A percentile compares a stretch with the other conserved stretches of the same genome.
Evolutionary conservation across 2,888 invertebrate genomes (phyloP).

Genomic region (Xylocampa areola): DNA sequence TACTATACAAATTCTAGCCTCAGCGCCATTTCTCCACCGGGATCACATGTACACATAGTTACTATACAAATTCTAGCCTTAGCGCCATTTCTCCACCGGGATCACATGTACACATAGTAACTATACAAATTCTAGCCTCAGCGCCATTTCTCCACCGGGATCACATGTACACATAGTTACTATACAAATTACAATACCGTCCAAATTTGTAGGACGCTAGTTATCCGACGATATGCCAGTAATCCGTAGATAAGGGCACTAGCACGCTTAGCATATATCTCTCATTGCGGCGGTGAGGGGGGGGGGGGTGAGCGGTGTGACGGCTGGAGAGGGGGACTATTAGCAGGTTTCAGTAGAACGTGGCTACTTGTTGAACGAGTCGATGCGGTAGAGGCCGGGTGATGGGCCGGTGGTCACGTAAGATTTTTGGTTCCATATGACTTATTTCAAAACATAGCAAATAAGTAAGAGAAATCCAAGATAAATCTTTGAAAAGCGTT

Average conservation of each 20-base stretch:
- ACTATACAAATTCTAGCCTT: too few relatives aligned
- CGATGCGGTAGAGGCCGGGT: too few relatives aligned
- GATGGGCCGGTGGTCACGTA: not conserved
- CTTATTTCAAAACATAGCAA: too few relatives aligned
- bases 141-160: not conserved
- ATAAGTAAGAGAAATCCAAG: too few relatives aligned
- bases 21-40: too few relatives aligned
- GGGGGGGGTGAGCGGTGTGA: not conserved
- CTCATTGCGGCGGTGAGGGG: not conserved
- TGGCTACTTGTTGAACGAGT: conserved; percentile 37
- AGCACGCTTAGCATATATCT: conserved; percentile 3
- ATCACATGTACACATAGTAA: too few relatives aligned
- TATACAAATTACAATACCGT: not conserved
- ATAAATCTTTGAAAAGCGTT: too few relatives aligned
- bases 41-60: too few relatives aligned
- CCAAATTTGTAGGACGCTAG: not conserved
- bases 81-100: too few relatives aligned
- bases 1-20: too few relatives aligned
- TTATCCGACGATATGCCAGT: conserved; percentile 2
- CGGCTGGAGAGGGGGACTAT: not conserved
- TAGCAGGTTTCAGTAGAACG: conserved; percentile 2
- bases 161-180: not conserved
- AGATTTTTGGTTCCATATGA: too few relatives aligned
- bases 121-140: not conserved
- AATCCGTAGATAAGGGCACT: not conserved